Conservation (phyloP, 2,888 invertebrate genomes). For the Eristalis intricaria region DNA sequence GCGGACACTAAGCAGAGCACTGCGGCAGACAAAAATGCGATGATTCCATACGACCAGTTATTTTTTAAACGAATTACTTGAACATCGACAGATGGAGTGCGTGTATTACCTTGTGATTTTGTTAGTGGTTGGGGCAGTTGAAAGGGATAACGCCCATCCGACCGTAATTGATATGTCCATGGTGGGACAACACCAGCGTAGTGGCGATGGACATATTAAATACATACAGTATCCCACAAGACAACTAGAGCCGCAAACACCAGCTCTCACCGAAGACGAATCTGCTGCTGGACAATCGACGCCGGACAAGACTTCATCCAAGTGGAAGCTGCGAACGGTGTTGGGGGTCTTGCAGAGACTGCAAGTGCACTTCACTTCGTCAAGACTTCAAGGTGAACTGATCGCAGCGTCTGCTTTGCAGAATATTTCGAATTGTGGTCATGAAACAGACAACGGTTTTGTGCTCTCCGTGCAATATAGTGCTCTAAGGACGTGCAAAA, state of each 20-base stretch:
- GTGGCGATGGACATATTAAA: not conserved
- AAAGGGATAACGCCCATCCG: not conserved
- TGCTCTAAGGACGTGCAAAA: not conserved
- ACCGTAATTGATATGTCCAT: not conserved
- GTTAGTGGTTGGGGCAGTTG: not conserved
- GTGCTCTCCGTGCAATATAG: not conserved
- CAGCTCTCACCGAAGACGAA: not conserved
- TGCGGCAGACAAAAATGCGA: not conserved
- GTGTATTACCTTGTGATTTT: not conserved
- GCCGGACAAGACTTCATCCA: not conserved
- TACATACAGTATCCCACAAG: not conserved
- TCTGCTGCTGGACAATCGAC: not conserved
- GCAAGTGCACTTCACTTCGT: not conserved
- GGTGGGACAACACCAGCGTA: not conserved
- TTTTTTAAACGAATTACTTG: not conserved
- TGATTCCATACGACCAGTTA: not conserved
- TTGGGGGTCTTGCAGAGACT: not conserved
- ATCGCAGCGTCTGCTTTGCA: not conserved
- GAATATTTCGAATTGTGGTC: not conserved
- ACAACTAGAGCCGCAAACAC: too few species aligned
- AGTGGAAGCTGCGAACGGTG: not conserved
- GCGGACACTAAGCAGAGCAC: not conserved
- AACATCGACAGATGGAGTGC: not conserved
- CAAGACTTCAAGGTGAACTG: not conserved
- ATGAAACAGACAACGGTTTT: not conserved